Base-by-base conservation (phyloP, 2,888 invertebrate genomes). In the Oeneis ivallda region DNA sequence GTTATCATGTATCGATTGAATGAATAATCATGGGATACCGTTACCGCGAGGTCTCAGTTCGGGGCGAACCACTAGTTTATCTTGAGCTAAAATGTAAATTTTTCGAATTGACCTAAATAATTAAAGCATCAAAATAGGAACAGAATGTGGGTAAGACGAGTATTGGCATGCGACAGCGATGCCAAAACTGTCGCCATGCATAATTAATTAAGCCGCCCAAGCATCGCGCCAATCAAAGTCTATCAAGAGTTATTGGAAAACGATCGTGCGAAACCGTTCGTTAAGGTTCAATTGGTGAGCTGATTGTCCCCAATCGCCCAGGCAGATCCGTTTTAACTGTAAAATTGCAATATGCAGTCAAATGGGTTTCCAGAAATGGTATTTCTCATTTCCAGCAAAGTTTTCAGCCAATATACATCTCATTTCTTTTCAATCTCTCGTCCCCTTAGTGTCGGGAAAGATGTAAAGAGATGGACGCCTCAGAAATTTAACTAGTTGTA, bases 291-390 rank as follows among this genome's bases (percentile, higher is more conserved):
- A 52, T 61, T 61, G 61, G 41, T n/a, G 50, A 6, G 39, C 61
- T 50, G 41, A 52, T 61, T 50, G 50, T 50, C 15, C 61, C 17
- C 26, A 34, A 47, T 52, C 39, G 56, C n/a, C 49, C 17, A 62
- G 64, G 62, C 54, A 66, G 59, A 76, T 77, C 75, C 75, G 75
- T 76, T 76, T 72, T 74, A 71, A 67, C 74, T 75, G 79, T 82
- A 81, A 83, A 82, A 81, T 79, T 82, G 82, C 79, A 83, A 86
- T 86, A 84, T 72, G 76, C 73, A 75, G 68, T 76, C 75, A 76
- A 76, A 69, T 76, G 74, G 80, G 80, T 80, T 79, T 76, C 72
- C 71, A 72, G 70, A 71, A 76, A 70, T 73, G 78, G 76, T 76
- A 77, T 81, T 45, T 80, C 81, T 81, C 83, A 80, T 85, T 85